phyloP scores from a whole-genome alignment of 1,140 invertebrate genomes.

The Lerema accius region DNA sequence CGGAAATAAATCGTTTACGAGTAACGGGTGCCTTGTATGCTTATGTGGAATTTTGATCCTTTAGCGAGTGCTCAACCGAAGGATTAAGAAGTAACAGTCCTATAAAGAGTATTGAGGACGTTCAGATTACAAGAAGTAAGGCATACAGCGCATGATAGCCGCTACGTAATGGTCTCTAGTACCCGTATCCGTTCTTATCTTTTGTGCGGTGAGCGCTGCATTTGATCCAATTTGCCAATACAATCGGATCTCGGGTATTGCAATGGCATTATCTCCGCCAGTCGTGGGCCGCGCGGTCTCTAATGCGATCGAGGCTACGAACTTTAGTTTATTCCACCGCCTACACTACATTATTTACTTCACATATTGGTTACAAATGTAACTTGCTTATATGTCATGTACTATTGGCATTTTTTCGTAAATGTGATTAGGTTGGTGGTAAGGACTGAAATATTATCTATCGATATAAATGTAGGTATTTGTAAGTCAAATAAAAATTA shows the following conservation, averaged over 20 bases:
- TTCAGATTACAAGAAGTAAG: slow-evolving; percentile 42
- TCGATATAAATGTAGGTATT: too few relatives aligned
- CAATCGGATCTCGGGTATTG: slow-evolving; percentile 80
- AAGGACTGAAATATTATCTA: too few relatives aligned
- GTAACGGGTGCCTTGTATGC: slow-evolving; percentile 11
- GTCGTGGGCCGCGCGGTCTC: slow-evolving; percentile 62
- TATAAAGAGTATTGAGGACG: slow-evolving; percentile 32
- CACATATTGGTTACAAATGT: neutral
- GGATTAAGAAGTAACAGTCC: slow-evolving; percentile 9
- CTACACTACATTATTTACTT: slow-evolving; percentile 3
- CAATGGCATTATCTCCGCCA: slow-evolving; percentile 75
- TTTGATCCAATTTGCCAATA: slow-evolving; percentile 83
- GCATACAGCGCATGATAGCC: slow-evolving; percentile 56
- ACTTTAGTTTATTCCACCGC: slow-evolving; percentile 49
- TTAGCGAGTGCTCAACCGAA: slow-evolving; percentile 18
- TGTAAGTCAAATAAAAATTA: too few relatives aligned
- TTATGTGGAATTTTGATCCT: slow-evolving; percentile 10
- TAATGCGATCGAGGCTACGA: slow-evolving; percentile 69
- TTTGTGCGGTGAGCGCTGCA: slow-evolving; percentile 78
- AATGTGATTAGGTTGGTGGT: too few relatives aligned
- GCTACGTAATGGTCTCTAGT: slow-evolving; percentile 64
- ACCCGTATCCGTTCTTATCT: slow-evolving; percentile 73
- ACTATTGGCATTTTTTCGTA: too few relatives aligned
- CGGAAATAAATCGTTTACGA: slow-evolving; percentile 29
- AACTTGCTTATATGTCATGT: too few relatives aligned